Base-by-base conservation (phyloP, 2,888 invertebrate genomes). In the Apodemia zela region DNA sequence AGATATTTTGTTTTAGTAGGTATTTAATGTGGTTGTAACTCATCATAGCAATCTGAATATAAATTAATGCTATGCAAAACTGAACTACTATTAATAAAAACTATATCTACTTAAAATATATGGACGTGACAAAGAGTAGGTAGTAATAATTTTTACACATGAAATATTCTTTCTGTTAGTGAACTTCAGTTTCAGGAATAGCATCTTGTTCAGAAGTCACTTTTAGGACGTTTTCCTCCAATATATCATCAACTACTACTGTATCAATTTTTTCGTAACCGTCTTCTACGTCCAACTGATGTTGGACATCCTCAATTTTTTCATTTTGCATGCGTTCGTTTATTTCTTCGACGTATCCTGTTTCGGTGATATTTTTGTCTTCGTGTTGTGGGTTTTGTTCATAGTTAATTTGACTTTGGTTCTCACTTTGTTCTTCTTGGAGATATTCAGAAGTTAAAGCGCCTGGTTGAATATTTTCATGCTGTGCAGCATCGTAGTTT, bases 271-370 rank as follows among this genome's bases (percentile, higher is more conserved):
- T 69, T 17, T 42, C 60, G 63, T 72, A 78, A 58, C 77, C 78
- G 68, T 82, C 76, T 71, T 84, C 85, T 61, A 63, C 61, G 67
- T 84, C 75, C 54, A 84, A 64, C 62, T 72, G 72, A 68, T 80
- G 69, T 70, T 82, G 77, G 45, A 82, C 70, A 62, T 77, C 66
- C 17, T 65, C 63, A 38, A 63, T 8, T 47, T 45, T 51, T 47
- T 68, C 69, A 59, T 61, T 65, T 63, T 35, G 62, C 17, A 17
- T 62, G 42, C 18, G 60, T 63, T 66, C 35, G 18, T n/a, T 51
- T 67, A 62, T 42, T 17, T 72, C 67, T 60, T 68, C 67, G 58
- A 65, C 69, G 67, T 79, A 77, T 65, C 72, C 54, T 57, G 25
- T 29, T 25, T 29, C 54, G n/a, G 25, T 29, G 3, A 29, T 8